Evolutionary conservation across 1,140 invertebrate species (phyloP), one percentile per base, ranked within the genome.

Genomic region (Berghia stephanieae): DNA sequence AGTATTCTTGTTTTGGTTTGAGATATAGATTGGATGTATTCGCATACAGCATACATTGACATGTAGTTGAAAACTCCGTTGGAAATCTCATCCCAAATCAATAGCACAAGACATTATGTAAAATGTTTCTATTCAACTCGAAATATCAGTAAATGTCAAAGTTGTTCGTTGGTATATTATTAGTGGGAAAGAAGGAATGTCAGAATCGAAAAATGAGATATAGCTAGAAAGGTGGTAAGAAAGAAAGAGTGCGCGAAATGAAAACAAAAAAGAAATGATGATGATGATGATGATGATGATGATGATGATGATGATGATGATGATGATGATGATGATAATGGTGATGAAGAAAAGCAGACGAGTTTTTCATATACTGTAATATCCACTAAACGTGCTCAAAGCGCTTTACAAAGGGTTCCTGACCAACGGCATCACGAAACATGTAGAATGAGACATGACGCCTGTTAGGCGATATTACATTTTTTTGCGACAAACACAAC

Each of bases 141-240:
- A 6, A 63, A 63, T 63, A 6, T 34, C 6, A 6, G n/a, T 63
- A 24, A 63, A 77, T 70, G 52, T 52, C 43, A 43, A 81, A 21
- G 43, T 27, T 77, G 46, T 2, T 13, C 6, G n/a, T 43, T 34
- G 68, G 24, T 78, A 82, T 24, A 80, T 87, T 21, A 84, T 89
- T 34, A 90, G 91, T 40, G 93, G 94, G 84, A 93, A 92, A n/a
- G 89, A 92, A 81, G 94, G 94, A 94, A 92, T 93, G 74, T 93
- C 94, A 42, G 42, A 71, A 43, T 24, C 31, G 16, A 36, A 77
- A 72, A 16, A 70, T 31, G 63, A 34, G 34, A 43, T n/a, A 40
- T 18, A 34, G 46, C 13, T 63, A 42, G 6, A n/a, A 42, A 16
- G 27, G 34, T 40, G 27, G 78, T n/a, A n/a, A n/a, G n/a, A n/a